A percentile compares a stretch with the other conserved stretches of the same genome.
Conservation (phyloP, 2,888 invertebrate genomes). For the Pelosia muscerda region DNA sequence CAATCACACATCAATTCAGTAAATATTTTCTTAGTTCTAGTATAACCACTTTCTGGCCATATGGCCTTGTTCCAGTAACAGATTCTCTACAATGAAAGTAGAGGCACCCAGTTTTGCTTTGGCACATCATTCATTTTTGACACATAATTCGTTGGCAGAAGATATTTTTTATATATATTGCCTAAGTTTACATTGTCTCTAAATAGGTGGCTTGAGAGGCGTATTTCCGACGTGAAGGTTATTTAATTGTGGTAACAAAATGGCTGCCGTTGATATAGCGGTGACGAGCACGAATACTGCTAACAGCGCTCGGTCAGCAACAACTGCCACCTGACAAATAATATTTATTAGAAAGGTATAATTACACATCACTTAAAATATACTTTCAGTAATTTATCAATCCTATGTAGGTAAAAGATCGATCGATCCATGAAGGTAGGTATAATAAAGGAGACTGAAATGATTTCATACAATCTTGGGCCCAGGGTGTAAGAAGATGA, state of each 20-base stretch:
- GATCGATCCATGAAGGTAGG: too few species aligned
- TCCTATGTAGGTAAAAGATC: too few species aligned
- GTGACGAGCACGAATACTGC: constrained; percentile 92
- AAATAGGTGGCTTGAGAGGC: constrained; percentile 78
- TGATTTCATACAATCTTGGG: too few species aligned
- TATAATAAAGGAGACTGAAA: too few species aligned
- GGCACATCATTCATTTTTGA: constrained; percentile 46
- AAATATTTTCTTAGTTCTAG: not conserved
- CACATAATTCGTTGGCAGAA: constrained; percentile 59
- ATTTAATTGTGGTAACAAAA: constrained; percentile 89
- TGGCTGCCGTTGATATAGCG: constrained; percentile 92
- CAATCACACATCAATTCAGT: not conserved
- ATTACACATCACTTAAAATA: not conserved
- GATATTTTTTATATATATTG: constrained; percentile 38
- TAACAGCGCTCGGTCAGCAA: constrained; percentile 92
- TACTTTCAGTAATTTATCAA: too few species aligned
- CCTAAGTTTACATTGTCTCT: constrained; percentile 47
- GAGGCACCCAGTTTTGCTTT: constrained; percentile 26
- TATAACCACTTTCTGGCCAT: not conserved
- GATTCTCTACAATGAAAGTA: constrained; percentile 1
- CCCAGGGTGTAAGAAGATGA: too few species aligned
- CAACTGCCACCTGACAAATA: constrained; percentile 89
- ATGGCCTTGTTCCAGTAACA: not conserved
- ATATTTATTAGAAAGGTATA: not conserved
- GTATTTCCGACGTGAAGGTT: constrained; percentile 83